phyloP scores from a whole-genome alignment of 2,797 vertebrate genomes.

The Fistularia tabacaria region DNA sequence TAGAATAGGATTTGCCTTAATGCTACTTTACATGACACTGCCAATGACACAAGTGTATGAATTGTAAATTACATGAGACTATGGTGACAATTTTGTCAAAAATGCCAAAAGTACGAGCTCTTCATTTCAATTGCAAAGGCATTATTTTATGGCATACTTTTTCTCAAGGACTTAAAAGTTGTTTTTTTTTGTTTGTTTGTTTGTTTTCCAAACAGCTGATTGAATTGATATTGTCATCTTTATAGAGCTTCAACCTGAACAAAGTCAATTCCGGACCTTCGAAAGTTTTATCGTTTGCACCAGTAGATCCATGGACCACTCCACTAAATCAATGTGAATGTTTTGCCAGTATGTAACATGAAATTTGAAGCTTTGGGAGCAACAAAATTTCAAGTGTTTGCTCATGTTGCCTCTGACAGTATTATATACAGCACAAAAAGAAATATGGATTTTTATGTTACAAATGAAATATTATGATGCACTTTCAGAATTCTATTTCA shows the following conservation, averaged over 20 bases:
- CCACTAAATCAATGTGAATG: conserved; percentile 40
- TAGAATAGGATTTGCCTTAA: conserved; percentile 36
- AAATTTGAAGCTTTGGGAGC: conserved; percentile 28
- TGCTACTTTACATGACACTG: conserved; percentile 7
- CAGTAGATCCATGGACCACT: conserved; percentile 31
- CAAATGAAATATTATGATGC: conserved; percentile 55
- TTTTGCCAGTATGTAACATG: conserved; percentile 50
- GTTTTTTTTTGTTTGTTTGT: no score
- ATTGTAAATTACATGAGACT: no score
- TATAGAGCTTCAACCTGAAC: conserved; percentile 1
- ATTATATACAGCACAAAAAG: conserved; percentile 44
- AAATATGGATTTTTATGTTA: conserved; percentile 16
- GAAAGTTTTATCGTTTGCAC: conserved; percentile 29
- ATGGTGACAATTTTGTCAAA: no score
- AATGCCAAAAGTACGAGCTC: conserved; percentile 4
- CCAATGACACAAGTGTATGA: neutral
- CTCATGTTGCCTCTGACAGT: conserved; percentile 44
- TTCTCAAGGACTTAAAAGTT: no score
- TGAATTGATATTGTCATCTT: neutral
- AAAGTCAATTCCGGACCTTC: conserved; percentile 27
- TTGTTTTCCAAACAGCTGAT: no score
- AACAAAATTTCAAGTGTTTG: conserved; percentile 25
- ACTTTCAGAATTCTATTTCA: conserved; percentile 51
- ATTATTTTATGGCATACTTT: no score
- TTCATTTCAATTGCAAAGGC: conserved; percentile 20